A percentile compares a stretch with the other conserved stretches of the same genome.
These are phyloP conservation scores for Catocala nupta DNA, from an alignment of 2,888 invertebrate genomes.

Conservation along the genomic window DNA sequence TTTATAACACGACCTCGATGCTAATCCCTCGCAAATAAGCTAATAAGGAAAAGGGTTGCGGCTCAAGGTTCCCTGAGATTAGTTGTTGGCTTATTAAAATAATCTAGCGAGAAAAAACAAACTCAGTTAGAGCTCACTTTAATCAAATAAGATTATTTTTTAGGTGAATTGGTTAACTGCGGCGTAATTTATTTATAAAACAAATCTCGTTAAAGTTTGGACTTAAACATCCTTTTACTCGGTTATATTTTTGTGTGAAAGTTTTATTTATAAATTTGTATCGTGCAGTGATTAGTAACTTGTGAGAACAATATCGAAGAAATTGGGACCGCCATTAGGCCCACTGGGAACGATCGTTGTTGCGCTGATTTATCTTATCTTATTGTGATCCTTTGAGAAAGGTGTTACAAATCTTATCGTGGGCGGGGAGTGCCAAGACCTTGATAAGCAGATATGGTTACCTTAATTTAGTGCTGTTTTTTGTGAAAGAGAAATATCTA, in stretches of 20 bases:
- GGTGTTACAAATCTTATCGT: slow-evolving; percentile 13
- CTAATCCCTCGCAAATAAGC: slow-evolving; percentile 50
- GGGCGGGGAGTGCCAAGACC: neutral
- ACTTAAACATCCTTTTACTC: neutral
- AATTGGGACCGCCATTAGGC: slow-evolving; percentile 45
- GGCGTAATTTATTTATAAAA: slow-evolving; percentile 13
- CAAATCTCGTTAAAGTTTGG: neutral
- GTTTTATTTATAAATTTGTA: neutral
- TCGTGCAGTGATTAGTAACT: slow-evolving; percentile 14
- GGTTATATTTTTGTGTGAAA: slow-evolving; percentile 1
- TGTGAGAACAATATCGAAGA: slow-evolving; percentile 34
- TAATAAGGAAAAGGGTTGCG: slow-evolving; percentile 46
- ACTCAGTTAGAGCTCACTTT: slow-evolving; percentile 12
- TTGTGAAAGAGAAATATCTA: slow-evolving; percentile 15
- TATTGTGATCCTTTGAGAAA: slow-evolving; percentile 17
- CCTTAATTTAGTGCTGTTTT: neutral
- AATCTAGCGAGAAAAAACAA: slow-evolving; percentile 28
- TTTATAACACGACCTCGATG: slow-evolving; percentile 51
- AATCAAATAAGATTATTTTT: slow-evolving; percentile 15
- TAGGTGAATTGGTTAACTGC: slow-evolving; percentile 1
- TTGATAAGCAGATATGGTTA: neutral
- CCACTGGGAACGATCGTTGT: slow-evolving; percentile 32
- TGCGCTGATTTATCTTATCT: slow-evolving; percentile 36
- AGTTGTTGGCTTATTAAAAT: slow-evolving; percentile 36
- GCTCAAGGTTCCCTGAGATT: slow-evolving; percentile 28